phyloP scores from a whole-genome alignment of 2,888 invertebrate genomes.

The Cephus sareptanus region DNA sequence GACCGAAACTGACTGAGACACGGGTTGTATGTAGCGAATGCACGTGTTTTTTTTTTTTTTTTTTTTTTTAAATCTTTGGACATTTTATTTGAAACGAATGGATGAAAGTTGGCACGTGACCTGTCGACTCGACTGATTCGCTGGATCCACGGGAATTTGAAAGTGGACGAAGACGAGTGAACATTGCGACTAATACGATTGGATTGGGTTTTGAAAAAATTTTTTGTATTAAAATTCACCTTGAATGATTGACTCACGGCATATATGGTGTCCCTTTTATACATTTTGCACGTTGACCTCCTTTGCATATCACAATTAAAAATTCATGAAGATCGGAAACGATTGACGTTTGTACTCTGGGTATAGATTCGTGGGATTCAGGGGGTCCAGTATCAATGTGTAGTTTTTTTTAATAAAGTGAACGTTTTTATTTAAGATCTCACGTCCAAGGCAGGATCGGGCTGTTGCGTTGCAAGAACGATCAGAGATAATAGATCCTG shows the following conservation, averaged over 20 bases:
- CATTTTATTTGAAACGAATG: not conserved
- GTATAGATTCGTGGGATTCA: not conserved
- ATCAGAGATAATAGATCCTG: not conserved
- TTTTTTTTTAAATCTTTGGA: not conserved
- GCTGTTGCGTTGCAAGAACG: not conserved
- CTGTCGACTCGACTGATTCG: not conserved
- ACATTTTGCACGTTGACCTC: not conserved
- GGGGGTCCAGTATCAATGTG: not conserved
- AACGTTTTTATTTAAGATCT: not conserved
- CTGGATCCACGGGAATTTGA: not conserved
- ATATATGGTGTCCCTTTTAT: not conserved
- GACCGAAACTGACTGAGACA: not conserved
- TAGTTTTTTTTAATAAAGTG: not conserved
- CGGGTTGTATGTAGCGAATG: not conserved
- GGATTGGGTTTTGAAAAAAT: not conserved
- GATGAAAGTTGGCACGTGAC: not conserved
- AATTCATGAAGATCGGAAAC: not conserved
- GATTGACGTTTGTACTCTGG: not conserved
- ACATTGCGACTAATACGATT: not conserved
- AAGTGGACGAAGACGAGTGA: not conserved
- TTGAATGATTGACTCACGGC: not conserved
- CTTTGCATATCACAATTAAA: not conserved
- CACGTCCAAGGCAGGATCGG: not conserved
- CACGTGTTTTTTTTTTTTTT: not conserved
- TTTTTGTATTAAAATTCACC: not conserved